Evolutionary conservation across 2,888 invertebrate genomes (phyloP).

Genomic region (Clunio marinus): DNA sequence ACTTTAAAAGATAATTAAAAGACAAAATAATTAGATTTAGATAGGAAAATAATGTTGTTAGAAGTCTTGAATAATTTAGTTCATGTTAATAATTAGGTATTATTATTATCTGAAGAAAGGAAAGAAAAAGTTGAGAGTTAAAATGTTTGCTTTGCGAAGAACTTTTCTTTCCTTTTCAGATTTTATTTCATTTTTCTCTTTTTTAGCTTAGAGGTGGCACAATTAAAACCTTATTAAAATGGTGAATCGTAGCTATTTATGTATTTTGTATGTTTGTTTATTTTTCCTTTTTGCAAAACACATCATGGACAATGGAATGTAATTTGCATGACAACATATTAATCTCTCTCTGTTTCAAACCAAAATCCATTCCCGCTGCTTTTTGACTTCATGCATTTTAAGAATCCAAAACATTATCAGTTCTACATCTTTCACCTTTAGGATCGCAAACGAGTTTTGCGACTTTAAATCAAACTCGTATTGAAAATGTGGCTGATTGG

Average conservation of each 20-base stretch:
- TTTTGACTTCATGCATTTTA: not conserved
- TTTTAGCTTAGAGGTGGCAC: slow-evolving; percentile 31
- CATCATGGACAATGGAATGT: slow-evolving; percentile 25
- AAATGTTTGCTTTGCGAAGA: too few species aligned
- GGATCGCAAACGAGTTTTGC: slow-evolving; percentile 81
- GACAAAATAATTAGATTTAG: too few species aligned
- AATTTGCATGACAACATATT: slow-evolving; percentile 8
- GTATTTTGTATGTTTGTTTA: slow-evolving; percentile 31
- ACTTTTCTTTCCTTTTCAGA: too few species aligned
- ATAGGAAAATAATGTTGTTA: too few species aligned
- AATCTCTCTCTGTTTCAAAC: slow-evolving; percentile 12
- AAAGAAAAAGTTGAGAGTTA: not conserved
- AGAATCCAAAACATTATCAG: slow-evolving; percentile 67
- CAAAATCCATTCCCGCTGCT: not conserved
- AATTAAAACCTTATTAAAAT: slow-evolving; percentile 18
- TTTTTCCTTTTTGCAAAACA: slow-evolving; percentile 10
- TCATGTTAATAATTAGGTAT: too few species aligned
- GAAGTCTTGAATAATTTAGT: too few species aligned
- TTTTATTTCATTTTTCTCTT: slow-evolving; percentile 17
- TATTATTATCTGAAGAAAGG: too few species aligned
- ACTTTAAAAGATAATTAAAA: too few species aligned
- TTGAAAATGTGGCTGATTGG: slow-evolving; percentile 90
- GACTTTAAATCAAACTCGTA: slow-evolving; percentile 65
- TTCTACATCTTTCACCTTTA: slow-evolving; percentile 75
- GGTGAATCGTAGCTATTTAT: slow-evolving; percentile 37